Percentiles rank a stretch among this genome's conserved stretches.
Conservation (phyloP, 2,113 vertebrate species). For the Corythaixoides concolor region DNA sequence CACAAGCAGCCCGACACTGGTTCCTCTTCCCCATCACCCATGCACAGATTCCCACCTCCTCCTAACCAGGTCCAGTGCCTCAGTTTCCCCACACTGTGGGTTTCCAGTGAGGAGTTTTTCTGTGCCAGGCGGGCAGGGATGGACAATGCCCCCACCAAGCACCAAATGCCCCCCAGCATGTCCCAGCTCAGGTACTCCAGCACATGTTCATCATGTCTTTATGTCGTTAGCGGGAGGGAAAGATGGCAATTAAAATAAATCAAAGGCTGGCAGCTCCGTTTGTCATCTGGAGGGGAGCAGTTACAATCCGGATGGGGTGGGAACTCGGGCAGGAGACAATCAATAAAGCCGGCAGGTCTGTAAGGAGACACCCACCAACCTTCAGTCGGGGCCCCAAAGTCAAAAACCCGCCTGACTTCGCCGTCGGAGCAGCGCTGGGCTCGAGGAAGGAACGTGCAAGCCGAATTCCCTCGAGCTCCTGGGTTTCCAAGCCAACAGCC, state of each 20-base stretch:
- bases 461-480: neutral
- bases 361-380: conserved; percentile 55
- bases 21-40: neutral
- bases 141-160: neutral
- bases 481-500: neutral
- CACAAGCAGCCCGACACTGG: rapidly evolving
- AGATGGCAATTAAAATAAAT: conserved; percentile 5
- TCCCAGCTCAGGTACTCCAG: neutral
- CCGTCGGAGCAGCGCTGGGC: rapidly evolving
- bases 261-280: conserved; percentile 2
- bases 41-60: neutral
- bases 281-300: neutral
- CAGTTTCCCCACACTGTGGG: neutral
- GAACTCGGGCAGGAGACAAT: neutral
- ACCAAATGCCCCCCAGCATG: neutral
- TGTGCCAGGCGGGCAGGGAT: neutral
- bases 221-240: neutral
- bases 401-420: neutral
- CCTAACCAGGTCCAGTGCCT: neutral
- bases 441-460: rapidly evolving
- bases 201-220: rapidly evolving
- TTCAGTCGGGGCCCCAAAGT: neutral
- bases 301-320: neutral
- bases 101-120: neutral
- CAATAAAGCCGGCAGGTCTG: neutral